phyloP scores from a whole-genome alignment of 1,140 invertebrate genomes.

The Aphelenchoides fujianensis region DNA sequence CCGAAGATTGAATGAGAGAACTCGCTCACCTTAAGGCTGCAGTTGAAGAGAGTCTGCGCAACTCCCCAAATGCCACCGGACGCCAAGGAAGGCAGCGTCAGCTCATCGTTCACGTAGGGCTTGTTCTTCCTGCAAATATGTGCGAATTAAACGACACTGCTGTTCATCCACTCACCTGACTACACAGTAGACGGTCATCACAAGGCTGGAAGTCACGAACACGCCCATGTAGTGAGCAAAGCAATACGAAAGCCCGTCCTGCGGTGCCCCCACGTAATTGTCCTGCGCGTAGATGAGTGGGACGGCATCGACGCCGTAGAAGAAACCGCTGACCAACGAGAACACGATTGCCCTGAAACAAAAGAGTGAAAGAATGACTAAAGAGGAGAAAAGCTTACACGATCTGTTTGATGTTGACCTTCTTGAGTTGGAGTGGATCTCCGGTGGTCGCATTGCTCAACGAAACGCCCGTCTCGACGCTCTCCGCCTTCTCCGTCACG shows the following conservation, averaged over 20 bases:
- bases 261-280: background rate
- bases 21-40: no score
- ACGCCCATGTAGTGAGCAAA: slow-evolving; percentile 18
- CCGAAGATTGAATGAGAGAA: no score
- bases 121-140: no score
- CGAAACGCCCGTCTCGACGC: background rate
- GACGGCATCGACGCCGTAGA: background rate
- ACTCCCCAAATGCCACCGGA: background rate
- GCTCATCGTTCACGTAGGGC: background rate
- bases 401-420: no score
- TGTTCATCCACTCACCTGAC: no score
- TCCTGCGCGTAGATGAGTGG: slow-evolving; percentile 1
- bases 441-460: no score
- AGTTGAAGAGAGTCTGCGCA: slow-evolving; percentile 11
- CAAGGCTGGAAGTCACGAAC: slow-evolving; percentile 14
- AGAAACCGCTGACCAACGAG: background rate
- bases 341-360: no score
- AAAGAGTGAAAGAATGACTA: no score
- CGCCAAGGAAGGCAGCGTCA: slow-evolving; percentile 6
- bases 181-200: background rate
- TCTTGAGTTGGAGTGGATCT: no score
- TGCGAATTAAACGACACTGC: no score
- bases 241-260: slow-evolving; percentile 11
- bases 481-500: background rate
- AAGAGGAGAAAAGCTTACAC: no score